A percentile compares a stretch with the other conserved stretches of the same genome.
Conservation (phyloP, 2,113 vertebrate species). For the Macquaria ambigua region DNA sequence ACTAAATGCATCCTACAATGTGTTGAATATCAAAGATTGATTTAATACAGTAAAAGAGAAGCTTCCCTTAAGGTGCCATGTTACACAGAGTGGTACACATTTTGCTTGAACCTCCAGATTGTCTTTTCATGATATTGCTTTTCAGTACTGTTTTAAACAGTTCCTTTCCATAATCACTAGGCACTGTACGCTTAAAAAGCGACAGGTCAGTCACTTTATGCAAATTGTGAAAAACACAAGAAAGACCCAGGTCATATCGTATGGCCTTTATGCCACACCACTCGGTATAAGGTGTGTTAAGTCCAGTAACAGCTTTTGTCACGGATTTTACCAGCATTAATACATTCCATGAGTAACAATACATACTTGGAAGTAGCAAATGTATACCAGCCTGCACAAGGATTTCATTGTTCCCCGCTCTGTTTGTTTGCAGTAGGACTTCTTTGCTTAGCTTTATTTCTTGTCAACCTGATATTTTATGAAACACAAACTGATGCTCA, state of each 20-base stretch:
- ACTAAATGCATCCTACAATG: too few relatives aligned
- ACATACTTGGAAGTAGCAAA: background rate
- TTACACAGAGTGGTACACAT: background rate
- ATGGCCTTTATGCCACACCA: background rate
- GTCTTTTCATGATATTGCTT: background rate
- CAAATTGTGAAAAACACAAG: background rate
- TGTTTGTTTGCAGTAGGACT: background rate
- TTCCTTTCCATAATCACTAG: background rate
- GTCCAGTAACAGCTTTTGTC: constrained; percentile 49
- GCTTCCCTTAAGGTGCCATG: background rate
- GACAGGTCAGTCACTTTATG: background rate
- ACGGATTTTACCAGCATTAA: constrained; percentile 32
- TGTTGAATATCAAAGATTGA: background rate
- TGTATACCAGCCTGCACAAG: constrained; percentile 4
- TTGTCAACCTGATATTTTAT: background rate
- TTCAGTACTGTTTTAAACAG: background rate
- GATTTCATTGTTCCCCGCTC: constrained; percentile 18
- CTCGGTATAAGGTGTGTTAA: constrained; percentile 29
- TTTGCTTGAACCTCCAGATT: background rate
- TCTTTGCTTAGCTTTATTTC: background rate
- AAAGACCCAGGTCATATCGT: constrained; percentile 20
- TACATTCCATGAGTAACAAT: constrained; percentile 27
- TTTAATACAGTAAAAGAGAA: background rate
- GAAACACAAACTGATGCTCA: background rate
- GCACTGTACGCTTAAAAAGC: background rate